Percentiles rank a stretch among this genome's conserved stretches.
phyloP scores from a whole-genome alignment of 2,888 invertebrate species.

The Hydrotaea diabolus region DNA sequence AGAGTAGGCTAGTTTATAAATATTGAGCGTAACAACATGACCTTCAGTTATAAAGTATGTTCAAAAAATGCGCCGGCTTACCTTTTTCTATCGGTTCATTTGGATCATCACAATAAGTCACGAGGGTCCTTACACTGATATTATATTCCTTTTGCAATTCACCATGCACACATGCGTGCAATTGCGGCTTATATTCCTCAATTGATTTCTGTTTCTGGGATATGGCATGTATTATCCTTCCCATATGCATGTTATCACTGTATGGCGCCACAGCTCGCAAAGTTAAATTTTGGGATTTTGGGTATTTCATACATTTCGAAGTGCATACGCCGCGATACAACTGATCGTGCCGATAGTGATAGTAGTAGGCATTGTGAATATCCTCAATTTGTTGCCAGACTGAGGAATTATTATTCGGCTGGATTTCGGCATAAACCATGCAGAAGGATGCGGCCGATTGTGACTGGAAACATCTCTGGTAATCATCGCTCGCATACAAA shows the following conservation, averaged over 20 bases:
- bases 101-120: constrained; percentile 73
- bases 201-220: not conserved
- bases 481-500: too few relatives aligned
- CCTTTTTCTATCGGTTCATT: constrained; percentile 52
- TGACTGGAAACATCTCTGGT: too few relatives aligned
- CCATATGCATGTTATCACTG: constrained; percentile 48
- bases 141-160: constrained; percentile 68
- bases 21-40: too few relatives aligned
- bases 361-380: constrained; percentile 68
- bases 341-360: constrained; percentile 73
- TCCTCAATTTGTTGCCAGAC: constrained; percentile 73
- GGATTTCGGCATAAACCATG: constrained; percentile 73
- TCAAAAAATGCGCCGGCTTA: too few relatives aligned
- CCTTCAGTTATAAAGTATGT: too few relatives aligned
- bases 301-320: constrained; percentile 69
- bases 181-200: constrained; percentile 37
- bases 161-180: constrained; percentile 74
- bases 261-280: not conserved
- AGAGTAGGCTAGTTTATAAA: too few relatives aligned
- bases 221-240: not conserved
- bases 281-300: not conserved
- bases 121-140: constrained; percentile 70
- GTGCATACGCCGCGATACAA: constrained; percentile 74
- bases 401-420: constrained; percentile 70
- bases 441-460: constrained; percentile 73